Percentiles rank a stretch among this genome's conserved stretches.
Evolutionary conservation across 2,888 invertebrate species (phyloP).

Genomic region (Lottia scabra): DNA sequence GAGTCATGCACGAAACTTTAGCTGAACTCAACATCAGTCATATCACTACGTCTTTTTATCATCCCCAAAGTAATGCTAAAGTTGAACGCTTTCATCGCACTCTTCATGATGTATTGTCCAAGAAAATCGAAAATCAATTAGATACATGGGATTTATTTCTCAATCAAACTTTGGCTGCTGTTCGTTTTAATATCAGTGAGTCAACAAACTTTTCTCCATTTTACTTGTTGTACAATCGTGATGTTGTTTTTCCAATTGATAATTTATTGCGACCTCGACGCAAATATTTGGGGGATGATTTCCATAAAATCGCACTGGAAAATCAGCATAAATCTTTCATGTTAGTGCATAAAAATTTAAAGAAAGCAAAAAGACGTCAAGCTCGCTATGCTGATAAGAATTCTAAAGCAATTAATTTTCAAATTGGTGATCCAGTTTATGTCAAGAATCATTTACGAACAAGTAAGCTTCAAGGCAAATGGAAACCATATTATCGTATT

Average conservation of each 20-base stretch:
- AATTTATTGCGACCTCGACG: slow-evolving; percentile 3
- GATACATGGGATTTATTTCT: slow-evolving; percentile 9
- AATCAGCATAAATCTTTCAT: not conserved
- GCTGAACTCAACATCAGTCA: slow-evolving; percentile 8
- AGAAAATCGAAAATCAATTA: slow-evolving; percentile 7
- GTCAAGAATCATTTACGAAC: not conserved
- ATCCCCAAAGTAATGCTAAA: slow-evolving; percentile 11
- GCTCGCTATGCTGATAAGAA: not conserved
- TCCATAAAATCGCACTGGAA: not conserved
- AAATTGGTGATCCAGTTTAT: not conserved
- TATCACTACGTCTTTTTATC: slow-evolving; percentile 10
- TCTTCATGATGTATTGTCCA: slow-evolving; percentile 11
- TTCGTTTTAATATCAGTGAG: slow-evolving; percentile 9
- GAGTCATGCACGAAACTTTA: slow-evolving; percentile 14
- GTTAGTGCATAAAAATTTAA: not conserved
- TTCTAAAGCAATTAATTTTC: not conserved
- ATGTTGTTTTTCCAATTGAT: slow-evolving; percentile 3
- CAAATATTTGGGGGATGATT: slow-evolving; percentile 2
- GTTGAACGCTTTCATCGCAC: slow-evolving; percentile 19
- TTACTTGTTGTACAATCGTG: slow-evolving; percentile 3
- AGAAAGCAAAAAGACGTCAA: not conserved
- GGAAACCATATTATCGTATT: not conserved
- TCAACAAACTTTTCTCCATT: not conserved
- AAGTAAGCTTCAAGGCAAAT: not conserved
- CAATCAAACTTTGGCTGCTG: slow-evolving; percentile 9